phyloP scores from a whole-genome alignment of 2,888 invertebrate species.

The Carabus problematicus region DNA sequence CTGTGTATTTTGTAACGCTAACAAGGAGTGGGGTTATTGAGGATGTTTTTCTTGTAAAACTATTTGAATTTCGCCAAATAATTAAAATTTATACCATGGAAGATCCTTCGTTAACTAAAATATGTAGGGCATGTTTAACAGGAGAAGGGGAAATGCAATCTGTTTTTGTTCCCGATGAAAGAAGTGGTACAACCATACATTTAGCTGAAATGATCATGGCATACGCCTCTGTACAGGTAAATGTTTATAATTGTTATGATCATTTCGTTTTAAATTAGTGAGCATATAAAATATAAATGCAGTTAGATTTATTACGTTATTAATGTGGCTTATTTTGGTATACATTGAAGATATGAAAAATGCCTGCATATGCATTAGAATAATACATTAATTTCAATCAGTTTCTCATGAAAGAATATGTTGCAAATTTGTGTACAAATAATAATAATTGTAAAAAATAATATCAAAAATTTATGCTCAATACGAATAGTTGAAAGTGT shows the following conservation, averaged over 20 bases:
- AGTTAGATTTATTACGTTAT: too few relatives aligned
- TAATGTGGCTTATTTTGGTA: too few relatives aligned
- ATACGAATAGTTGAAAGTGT: neutral
- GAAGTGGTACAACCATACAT: constrained; percentile 52
- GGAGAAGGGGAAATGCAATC: constrained; percentile 56
- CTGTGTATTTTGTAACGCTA: constrained; percentile 39
- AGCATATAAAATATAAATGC: too few relatives aligned
- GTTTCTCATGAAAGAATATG: too few relatives aligned
- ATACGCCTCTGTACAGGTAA: constrained; percentile 57
- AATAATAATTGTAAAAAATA: constrained; percentile 9
- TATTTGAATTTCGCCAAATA: constrained; percentile 25
- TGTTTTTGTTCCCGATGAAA: constrained; percentile 54
- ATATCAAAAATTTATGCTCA: neutral
- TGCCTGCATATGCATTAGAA: too few relatives aligned
- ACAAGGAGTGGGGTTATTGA: constrained; percentile 40
- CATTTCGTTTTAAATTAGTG: too few relatives aligned
- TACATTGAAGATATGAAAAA: too few relatives aligned
- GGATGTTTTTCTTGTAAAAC: constrained; percentile 40
- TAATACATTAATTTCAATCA: too few relatives aligned
- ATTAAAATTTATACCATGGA: constrained; percentile 49
- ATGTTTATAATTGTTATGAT: constrained; percentile 24
- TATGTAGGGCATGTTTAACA: constrained; percentile 57
- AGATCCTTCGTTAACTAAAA: constrained; percentile 49
- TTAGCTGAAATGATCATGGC: constrained; percentile 58
- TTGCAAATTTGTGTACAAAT: neutral